A percentile compares a stretch with the other conserved stretches of the same genome.
phyloP scores from a whole-genome alignment of 2,797 vertebrate species.

The Cryptoblepharus egeriae region DNA sequence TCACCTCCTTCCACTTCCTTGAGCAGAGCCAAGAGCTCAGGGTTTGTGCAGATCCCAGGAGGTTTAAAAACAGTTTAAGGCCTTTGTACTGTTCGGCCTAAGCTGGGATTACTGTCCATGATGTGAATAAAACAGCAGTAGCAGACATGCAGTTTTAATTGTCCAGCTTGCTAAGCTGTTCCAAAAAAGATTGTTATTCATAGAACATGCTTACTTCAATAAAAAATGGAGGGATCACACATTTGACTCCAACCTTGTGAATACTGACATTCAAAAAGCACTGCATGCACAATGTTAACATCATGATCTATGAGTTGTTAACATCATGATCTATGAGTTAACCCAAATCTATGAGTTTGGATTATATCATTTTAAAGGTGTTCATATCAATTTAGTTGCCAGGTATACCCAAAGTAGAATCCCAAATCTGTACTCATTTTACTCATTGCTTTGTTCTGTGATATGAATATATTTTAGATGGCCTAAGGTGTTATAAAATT shows the following conservation, averaged over 20 bases:
- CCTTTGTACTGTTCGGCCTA: not conserved
- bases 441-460: constrained; percentile 3
- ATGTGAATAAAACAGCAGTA: not conserved
- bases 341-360: constrained; percentile 9
- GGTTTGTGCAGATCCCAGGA: too few species aligned
- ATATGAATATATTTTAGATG: constrained; percentile 16
- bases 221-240: not conserved
- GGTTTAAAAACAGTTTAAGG: not conserved
- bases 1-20: too few species aligned
- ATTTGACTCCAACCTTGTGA: not conserved
- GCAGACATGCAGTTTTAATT: not conserved
- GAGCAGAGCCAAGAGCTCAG: too few species aligned
- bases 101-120: not conserved
- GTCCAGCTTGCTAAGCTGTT: not conserved
- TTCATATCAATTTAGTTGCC: constrained; percentile 38
- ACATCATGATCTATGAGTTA: too few species aligned
- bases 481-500: not conserved
- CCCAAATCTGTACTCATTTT: constrained; percentile 17
- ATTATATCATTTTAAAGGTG: constrained; percentile 43
- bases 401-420: constrained; percentile 17
- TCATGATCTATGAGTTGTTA: not conserved
- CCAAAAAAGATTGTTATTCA: not conserved
- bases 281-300: constrained; percentile 34
- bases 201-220: not conserved
- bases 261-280: constrained; percentile 22